Evolutionary conservation across 1,140 invertebrate species (phyloP).

Genomic region (Araneus ventricosus): DNA sequence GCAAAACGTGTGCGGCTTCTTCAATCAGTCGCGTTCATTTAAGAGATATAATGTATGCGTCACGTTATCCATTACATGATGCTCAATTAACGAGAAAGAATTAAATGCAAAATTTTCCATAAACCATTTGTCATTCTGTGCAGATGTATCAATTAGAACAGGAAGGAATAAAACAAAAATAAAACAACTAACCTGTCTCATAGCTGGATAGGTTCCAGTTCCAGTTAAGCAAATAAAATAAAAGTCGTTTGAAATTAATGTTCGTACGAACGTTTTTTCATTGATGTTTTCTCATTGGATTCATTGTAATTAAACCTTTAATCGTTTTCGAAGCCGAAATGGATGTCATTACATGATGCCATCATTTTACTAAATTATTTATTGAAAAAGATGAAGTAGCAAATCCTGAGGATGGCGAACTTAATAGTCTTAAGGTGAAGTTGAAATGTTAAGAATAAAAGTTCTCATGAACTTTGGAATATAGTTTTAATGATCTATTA

Average conservation of each 20-base stretch:
- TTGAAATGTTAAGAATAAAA: background rate
- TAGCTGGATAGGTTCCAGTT: background rate
- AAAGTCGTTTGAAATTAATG: background rate
- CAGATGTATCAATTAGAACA: background rate
- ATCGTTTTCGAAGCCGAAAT: background rate
- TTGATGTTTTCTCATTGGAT: background rate
- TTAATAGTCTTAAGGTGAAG: background rate
- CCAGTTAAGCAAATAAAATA: background rate
- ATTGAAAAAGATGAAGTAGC: background rate
- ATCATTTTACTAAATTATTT: background rate
- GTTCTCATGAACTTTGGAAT: too few species aligned
- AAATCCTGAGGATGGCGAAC: background rate
- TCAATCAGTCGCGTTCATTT: background rate
- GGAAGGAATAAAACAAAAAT: background rate
- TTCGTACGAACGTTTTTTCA: background rate
- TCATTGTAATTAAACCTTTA: constrained; percentile 13
- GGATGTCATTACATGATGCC: background rate
- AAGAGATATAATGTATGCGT: background rate
- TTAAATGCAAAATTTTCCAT: background rate
- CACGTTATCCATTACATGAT: background rate
- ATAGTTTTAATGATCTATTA: too few species aligned
- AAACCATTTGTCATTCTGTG: background rate
- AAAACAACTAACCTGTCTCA: background rate
- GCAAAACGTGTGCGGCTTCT: background rate
- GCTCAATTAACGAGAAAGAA: background rate